A percentile compares a stretch with the other conserved stretches of the same genome.
Conservation (phyloP, 2,113 vertebrate genomes). For the Prionailurus bengalensis region DNA sequence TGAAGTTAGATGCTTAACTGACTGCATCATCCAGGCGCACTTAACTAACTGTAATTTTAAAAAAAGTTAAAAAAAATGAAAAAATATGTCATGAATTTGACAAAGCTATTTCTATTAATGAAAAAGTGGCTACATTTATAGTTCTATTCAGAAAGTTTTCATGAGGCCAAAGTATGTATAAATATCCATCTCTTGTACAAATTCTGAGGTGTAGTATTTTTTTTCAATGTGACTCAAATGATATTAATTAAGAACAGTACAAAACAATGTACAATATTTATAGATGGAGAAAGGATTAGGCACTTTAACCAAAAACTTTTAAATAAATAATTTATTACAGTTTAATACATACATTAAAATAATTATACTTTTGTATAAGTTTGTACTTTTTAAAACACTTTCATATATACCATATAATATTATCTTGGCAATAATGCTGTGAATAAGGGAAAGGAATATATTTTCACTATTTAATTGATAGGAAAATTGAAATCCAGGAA, state of each 20-base stretch:
- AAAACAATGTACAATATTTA: neutral
- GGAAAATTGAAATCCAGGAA: neutral
- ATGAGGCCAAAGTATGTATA: neutral
- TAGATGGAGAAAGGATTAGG: neutral
- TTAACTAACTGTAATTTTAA: too few relatives aligned
- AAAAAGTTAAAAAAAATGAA: too few relatives aligned
- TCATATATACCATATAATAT: neutral
- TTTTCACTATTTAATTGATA: constrained; percentile 22
- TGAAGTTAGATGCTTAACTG: too few relatives aligned
- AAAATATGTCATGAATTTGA: neutral
- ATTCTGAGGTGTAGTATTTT: neutral
- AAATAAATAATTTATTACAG: constrained; percentile 22
- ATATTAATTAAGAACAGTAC: neutral
- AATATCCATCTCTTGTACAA: neutral
- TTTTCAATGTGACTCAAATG: neutral
- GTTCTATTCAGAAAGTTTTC: neutral
- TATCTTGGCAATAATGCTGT: neutral
- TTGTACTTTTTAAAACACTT: constrained; percentile 16
- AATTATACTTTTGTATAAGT: neutral
- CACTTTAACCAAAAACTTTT: constrained; percentile 14
- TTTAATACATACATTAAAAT: neutral
- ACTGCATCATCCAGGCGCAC: too few relatives aligned
- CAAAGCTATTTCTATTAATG: neutral
- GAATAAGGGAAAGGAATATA: neutral
- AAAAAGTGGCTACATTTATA: constrained; percentile 2